Evolutionary conservation across 1,140 invertebrate genomes (phyloP).

Genomic region (Oryzaephilus surinamensis): DNA sequence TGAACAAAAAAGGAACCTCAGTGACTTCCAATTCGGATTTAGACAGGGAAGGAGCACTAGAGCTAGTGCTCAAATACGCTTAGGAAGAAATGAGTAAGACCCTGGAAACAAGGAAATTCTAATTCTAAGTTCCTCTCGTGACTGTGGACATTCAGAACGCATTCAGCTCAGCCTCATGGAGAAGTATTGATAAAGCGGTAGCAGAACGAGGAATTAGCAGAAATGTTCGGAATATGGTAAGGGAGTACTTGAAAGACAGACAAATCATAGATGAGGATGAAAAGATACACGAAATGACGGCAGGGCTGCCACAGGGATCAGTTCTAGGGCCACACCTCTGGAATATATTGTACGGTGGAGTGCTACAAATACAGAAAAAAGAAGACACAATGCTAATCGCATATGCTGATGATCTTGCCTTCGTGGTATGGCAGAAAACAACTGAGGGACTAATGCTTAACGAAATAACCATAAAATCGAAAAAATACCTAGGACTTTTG

Average conservation of each 20-base stretch:
- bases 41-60: neutral
- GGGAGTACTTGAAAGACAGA: neutral
- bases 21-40: no score
- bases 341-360: neutral
- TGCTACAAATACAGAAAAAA: neutral
- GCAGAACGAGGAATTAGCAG: no score
- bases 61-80: neutral
- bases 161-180: neutral
- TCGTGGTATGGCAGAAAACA: neutral
- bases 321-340: neutral
- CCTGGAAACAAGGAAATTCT: neutral
- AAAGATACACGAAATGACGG: neutral
- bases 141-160: conserved; percentile 1
- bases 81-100: neutral
- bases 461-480: no score
- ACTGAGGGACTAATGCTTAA: neutral
- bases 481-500: neutral
- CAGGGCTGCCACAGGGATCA: neutral
- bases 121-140: no score
- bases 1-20: no score
- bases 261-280: neutral
- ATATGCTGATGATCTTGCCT: neutral
- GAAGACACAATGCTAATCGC: neutral
- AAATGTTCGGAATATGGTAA: no score
- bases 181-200: neutral